phyloP scores from a whole-genome alignment of 2,797 vertebrate genomes.

The Chrosomus eos region DNA sequence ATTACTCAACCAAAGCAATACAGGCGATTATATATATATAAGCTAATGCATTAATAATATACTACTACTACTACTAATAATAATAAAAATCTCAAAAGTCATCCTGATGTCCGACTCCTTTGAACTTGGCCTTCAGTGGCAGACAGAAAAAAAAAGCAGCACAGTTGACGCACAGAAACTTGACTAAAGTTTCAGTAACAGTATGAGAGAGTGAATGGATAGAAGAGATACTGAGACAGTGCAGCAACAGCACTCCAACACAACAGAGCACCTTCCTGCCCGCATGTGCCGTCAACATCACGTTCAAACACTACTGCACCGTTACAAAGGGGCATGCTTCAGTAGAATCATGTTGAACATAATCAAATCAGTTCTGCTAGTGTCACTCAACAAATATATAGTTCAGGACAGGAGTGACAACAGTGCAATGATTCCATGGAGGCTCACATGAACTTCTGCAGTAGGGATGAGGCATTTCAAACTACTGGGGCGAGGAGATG shows the following conservation, averaged over 20 bases:
- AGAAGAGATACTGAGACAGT: constrained; percentile 68
- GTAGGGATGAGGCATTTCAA: background rate
- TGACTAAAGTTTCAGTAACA: constrained; percentile 49
- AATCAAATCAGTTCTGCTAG: background rate
- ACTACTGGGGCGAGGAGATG: background rate
- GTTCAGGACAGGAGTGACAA: background rate
- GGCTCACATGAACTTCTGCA: background rate
- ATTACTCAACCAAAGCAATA: background rate
- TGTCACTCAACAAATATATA: constrained; percentile 3
- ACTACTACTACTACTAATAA: background rate
- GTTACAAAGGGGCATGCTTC: constrained; percentile 22
- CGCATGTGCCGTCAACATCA: constrained; percentile 66
- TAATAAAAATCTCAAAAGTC: background rate
- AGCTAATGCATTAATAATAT: background rate
- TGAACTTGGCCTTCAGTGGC: constrained; percentile 41
- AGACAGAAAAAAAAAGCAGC: constrained; percentile 55
- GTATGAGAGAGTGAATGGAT: constrained; percentile 52
- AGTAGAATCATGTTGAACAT: background rate
- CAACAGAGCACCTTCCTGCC: constrained; percentile 69
- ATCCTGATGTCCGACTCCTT: constrained; percentile 21
- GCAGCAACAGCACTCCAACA: constrained; percentile 74
- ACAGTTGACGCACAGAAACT: constrained; percentile 56
- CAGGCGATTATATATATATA: background rate
- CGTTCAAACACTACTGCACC: constrained; percentile 58
- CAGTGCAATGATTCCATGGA: background rate